phyloP scores from a whole-genome alignment of 2,797 vertebrate species.

The Eurystomus glaucurus region DNA sequence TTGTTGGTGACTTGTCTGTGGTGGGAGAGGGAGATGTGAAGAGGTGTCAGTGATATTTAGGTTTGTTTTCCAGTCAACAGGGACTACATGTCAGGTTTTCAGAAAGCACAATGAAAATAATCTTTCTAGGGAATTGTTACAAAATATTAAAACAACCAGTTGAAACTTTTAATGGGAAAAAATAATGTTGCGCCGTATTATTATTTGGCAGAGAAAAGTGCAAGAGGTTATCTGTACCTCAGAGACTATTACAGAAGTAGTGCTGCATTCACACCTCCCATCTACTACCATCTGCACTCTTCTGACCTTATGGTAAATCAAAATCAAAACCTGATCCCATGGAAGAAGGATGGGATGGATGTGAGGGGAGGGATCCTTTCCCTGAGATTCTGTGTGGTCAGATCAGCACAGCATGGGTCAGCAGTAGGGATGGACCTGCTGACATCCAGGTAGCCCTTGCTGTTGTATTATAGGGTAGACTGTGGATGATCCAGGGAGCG shows the following conservation, averaged over 20 bases:
- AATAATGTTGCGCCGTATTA: not conserved
- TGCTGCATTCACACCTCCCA: not conserved
- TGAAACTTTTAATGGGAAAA: not conserved
- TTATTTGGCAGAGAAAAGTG: not conserved
- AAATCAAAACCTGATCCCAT: not conserved
- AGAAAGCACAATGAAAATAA: not conserved
- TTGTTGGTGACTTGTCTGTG: not conserved
- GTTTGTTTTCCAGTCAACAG: not conserved
- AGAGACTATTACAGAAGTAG: not conserved
- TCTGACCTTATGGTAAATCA: not conserved
- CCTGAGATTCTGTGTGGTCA: rapidly evolving
- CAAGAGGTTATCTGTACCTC: not conserved
- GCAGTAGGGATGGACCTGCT: not conserved
- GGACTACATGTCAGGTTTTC: not conserved
- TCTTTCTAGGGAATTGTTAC: not conserved
- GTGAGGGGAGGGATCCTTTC: not conserved
- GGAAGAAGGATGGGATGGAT: not conserved
- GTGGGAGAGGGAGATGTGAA: not conserved
- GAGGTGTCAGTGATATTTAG: not conserved
- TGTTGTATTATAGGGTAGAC: not conserved
- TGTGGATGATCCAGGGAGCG: rapidly evolving
- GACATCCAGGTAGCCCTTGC: rapidly evolving
- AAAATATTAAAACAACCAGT: not conserved
- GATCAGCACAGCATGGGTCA: rapidly evolving
- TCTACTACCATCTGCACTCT: rapidly evolving